phyloP scores from a whole-genome alignment of 1,140 invertebrate genomes.

The Sminthurides bifidus region DNA sequence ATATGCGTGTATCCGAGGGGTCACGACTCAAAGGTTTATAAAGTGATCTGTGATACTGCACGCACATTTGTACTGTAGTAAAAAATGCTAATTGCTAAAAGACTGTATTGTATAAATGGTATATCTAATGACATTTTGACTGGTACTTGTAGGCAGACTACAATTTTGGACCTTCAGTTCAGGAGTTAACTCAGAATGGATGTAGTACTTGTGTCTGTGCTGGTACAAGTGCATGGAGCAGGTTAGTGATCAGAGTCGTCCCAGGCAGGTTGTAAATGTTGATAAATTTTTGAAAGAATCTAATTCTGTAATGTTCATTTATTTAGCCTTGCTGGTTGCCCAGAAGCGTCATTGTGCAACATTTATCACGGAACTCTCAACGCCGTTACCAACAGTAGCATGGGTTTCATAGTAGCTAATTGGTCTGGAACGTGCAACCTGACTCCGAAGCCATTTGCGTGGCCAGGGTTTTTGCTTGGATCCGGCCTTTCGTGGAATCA shows the following conservation, averaged over 20 bases:
- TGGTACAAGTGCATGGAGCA: conserved; percentile 54
- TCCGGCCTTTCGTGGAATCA: conserved; percentile 54
- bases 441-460: conserved; percentile 50
- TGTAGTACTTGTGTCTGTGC: conserved; percentile 48
- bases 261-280: conserved; percentile 24
- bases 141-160: conserved; percentile 49
- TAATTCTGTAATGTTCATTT: conserved; percentile 17
- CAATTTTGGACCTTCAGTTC: conserved; percentile 49
- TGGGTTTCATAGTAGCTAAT: conserved; percentile 50
- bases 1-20: conserved; percentile 19
- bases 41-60: conserved; percentile 11
- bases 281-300: conserved; percentile 25
- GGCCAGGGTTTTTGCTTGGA: conserved; percentile 52
- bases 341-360: conserved; percentile 50
- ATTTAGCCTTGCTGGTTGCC: conserved; percentile 49
- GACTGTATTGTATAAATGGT: conserved; percentile 1
- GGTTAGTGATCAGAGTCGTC: conserved; percentile 36
- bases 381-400: conserved; percentile 42
- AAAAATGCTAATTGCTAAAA: not conserved
- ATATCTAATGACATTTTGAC: too few relatives aligned
- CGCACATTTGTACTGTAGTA: conserved; percentile 6
- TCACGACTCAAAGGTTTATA: conserved; percentile 5
- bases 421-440: conserved; percentile 54
- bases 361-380: conserved; percentile 48
- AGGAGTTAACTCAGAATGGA: conserved; percentile 43